Conservation (phyloP, 2,113 vertebrate species). For the Malurus cyaneus region DNA sequence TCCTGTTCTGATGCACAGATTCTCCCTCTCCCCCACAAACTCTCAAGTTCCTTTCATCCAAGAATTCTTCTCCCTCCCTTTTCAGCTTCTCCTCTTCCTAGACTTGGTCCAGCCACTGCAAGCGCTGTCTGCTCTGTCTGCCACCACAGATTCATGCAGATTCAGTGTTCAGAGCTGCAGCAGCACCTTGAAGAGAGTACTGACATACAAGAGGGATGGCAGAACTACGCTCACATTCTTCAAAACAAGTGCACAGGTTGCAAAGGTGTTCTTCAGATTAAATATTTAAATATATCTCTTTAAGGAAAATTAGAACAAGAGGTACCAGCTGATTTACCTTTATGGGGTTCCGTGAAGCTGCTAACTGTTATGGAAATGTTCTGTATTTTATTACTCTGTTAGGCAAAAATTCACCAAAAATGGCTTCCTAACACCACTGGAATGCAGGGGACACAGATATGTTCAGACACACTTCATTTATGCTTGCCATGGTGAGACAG, state of each 20-base stretch:
- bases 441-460: neutral
- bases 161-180: neutral
- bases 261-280: neutral
- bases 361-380: neutral
- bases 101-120: neutral
- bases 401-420: neutral
- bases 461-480: neutral
- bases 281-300: neutral
- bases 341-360: neutral
- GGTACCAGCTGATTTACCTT: neutral
- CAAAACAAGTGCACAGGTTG: neutral
- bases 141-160: neutral
- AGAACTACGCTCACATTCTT: neutral
- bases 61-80: neutral
- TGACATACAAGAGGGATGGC: neutral
- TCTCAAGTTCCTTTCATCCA: neutral
- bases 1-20: neutral
- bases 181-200: neutral
- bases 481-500: accelerated
- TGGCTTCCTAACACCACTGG: neutral
- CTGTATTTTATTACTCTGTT: neutral
- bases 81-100: neutral
- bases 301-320: neutral
- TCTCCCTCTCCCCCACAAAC: neutral
- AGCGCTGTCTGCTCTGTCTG: neutral